These are phyloP conservation scores for Stenolophus ochropezus DNA, from an alignment of 2,888 invertebrate species.

Conservation along the genomic window DNA sequence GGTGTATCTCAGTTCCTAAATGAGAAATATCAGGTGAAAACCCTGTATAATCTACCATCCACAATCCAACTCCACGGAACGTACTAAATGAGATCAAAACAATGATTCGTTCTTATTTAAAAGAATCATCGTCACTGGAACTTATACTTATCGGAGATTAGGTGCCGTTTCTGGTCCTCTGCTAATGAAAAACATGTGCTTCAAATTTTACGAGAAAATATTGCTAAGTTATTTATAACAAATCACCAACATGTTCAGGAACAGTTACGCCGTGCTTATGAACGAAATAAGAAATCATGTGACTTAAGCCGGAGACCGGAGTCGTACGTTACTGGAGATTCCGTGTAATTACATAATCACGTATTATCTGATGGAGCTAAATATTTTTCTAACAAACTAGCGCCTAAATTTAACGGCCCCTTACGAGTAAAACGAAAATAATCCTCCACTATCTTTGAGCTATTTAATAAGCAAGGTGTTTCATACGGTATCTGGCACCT, in stretches of 20 bases:
- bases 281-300: constrained; percentile 52
- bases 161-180: no score
- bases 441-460: background rate
- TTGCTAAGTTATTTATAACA: background rate
- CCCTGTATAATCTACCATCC: constrained; percentile 62
- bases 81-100: constrained; percentile 65
- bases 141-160: constrained; percentile 62
- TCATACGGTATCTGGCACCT: constrained; percentile 3
- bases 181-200: no score
- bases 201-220: constrained; percentile 64
- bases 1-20: background rate
- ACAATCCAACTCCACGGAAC: constrained; percentile 66
- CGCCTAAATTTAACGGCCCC: constrained; percentile 60
- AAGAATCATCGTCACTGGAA: constrained; percentile 63
- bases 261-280: constrained; percentile 52
- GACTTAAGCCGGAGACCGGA: constrained; percentile 58
- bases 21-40: constrained; percentile 54
- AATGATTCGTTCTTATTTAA: constrained; percentile 64
- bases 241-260: constrained; percentile 49
- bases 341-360: constrained; percentile 61
- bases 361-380: constrained; percentile 62
- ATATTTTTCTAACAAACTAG: constrained; percentile 62
- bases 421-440: background rate
- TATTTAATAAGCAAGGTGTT: background rate
- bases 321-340: constrained; percentile 53